Evolutionary conservation across 2,113 vertebrate genomes (phyloP).

Genomic region (Nestor notabilis): DNA sequence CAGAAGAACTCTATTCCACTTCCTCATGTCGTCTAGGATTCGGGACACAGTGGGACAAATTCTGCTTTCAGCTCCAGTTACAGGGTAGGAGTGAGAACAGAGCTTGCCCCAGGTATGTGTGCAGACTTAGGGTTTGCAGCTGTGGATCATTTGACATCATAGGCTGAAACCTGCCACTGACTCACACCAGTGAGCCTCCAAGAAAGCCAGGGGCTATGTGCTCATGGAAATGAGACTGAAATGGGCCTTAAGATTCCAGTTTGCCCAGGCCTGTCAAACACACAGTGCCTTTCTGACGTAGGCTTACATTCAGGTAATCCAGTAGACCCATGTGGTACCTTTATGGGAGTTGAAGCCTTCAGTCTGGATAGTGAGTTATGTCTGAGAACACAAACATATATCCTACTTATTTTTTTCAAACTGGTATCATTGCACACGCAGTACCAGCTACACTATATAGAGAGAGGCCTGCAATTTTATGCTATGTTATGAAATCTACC

Average conservation of each 20-base stretch:
- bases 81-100: neutral
- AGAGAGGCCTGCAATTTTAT: neutral
- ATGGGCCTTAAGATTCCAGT: slow-evolving; percentile 43
- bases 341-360: slow-evolving; percentile 55
- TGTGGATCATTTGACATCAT: neutral
- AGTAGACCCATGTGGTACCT: slow-evolving; percentile 60
- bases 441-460: slow-evolving; percentile 4
- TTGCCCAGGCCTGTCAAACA: slow-evolving; percentile 63
- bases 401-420: neutral
- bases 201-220: slow-evolving; percentile 14
- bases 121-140: neutral
- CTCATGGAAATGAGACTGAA: neutral
- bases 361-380: neutral
- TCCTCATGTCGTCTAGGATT: neutral
- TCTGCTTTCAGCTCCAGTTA: slow-evolving; percentile 23
- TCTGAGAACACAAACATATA: slow-evolving; percentile 11
- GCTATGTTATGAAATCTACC: slow-evolving; percentile 30
- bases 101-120: neutral
- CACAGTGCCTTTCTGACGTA: slow-evolving; percentile 58
- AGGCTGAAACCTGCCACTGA: neutral
- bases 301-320: slow-evolving; percentile 66
- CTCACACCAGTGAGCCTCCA: neutral
- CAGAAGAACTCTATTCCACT: neutral
- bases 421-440: neutral
- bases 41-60: neutral